Percentiles rank a stretch among this genome's conserved stretches.
phyloP scores from a whole-genome alignment of 2,113 vertebrate species.

The Collichthys lucidus region DNA sequence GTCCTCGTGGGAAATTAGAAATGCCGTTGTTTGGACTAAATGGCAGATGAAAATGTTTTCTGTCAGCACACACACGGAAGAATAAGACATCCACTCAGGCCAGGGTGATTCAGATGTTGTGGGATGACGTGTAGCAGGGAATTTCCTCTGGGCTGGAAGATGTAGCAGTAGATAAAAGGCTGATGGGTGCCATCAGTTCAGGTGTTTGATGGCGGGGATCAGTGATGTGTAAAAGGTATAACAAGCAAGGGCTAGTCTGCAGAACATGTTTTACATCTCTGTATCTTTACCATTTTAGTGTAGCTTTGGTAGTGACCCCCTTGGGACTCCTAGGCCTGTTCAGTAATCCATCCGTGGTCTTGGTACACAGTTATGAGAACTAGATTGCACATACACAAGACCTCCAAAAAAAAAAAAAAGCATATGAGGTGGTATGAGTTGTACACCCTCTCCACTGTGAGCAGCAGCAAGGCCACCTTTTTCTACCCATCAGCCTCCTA shows the following conservation, averaged over 20 bases:
- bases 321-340: not conserved
- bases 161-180: not conserved
- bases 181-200: not conserved
- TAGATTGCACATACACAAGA: not conserved
- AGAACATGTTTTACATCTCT: not conserved
- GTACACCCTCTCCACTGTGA: not conserved
- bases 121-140: slow-evolving; percentile 13
- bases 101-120: slow-evolving; percentile 17
- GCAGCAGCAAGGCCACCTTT: slow-evolving; percentile 15
- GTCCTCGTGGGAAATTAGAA: slow-evolving; percentile 57
- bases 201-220: not conserved
- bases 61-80: slow-evolving; percentile 12
- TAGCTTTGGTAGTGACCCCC: no score
- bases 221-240: not conserved
- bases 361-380: not conserved
- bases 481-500: not conserved
- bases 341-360: not conserved
- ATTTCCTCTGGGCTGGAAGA: slow-evolving; percentile 7
- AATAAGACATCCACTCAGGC: not conserved
- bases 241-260: not conserved
- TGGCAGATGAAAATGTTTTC: slow-evolving; percentile 37
- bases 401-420: no score
- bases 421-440: not conserved
- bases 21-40: slow-evolving; percentile 27
- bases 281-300: not conserved